phyloP scores from a whole-genome alignment of 2,797 vertebrate species.

The Lateolabrax maculatus region DNA sequence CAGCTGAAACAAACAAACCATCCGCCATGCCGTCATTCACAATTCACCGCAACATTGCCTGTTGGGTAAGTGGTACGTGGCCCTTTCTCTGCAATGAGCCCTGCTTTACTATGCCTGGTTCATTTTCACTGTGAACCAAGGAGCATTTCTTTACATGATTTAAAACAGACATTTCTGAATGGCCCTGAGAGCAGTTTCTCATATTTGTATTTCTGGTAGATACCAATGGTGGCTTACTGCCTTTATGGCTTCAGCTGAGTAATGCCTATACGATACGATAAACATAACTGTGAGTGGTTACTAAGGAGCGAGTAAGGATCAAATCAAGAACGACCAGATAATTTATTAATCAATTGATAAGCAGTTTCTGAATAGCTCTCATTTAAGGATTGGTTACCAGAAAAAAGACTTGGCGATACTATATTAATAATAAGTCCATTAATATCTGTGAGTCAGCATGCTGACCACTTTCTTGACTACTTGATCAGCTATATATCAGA shows the following conservation, averaged over 20 bases:
- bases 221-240: neutral
- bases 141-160: conserved; percentile 20
- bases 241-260: conserved; percentile 23
- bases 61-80: conserved; percentile 14
- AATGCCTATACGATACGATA: neutral
- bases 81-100: conserved; percentile 23
- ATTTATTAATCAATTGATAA: neutral
- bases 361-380: neutral
- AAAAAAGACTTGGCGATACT: too few species aligned
- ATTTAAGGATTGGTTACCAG: too few species aligned
- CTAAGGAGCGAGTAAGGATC: neutral
- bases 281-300: neutral
- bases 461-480: too few species aligned
- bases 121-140: conserved; percentile 31
- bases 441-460: too few species aligned
- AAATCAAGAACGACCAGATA: neutral
- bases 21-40: conserved; percentile 49
- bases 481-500: too few species aligned
- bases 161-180: neutral
- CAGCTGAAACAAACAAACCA: conserved; percentile 65
- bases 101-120: conserved; percentile 4
- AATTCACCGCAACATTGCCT: conserved; percentile 38
- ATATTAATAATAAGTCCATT: too few species aligned
- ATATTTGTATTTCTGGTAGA: conserved; percentile 34
- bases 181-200: neutral